Evolutionary conservation across 2,888 invertebrate genomes (phyloP), one percentile per base, ranked within the genome.

Genomic region (Zaprionus bogoriensis): DNA sequence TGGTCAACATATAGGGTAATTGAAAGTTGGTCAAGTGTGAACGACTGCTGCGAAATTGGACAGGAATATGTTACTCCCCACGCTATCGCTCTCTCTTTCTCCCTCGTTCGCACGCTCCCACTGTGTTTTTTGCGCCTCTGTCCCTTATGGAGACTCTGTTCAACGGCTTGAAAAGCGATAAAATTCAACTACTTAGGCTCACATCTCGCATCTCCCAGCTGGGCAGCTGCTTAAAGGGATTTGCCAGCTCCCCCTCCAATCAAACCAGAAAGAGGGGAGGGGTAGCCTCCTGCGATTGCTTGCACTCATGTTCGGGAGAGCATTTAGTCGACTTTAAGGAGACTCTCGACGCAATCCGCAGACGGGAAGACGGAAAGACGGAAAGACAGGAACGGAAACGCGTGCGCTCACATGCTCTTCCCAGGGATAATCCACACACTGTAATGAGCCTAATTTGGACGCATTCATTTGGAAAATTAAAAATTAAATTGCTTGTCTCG

Each of bases 381-480:
- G 41, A 2, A 0, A 6, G 4, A 20, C 0, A 41, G n/a, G n/a
- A n/a, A n/a, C n/a, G n/a, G n/a, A n/a, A n/a, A n/a, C n/a, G n/a
- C n/a, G n/a, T n/a, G 2, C 32, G 23, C 52, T 67, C 66, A 70
- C 59, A 67, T 67, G 67, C 38, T 50, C 46, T 17, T 54, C 45
- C 30, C 47, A 28, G 17, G 42, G 60, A 71, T 83, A 76, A 80
- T 81, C 71, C 63, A 42, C 48, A 71, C 45, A 36, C 32, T 66
- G 70, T 77, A 85, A 85, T 82, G 76, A 80, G 85, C 83, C 83
- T 72, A 85, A 85, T 83, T 83, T 78, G 74, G n/a, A 36, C 69
- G 83, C 86, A 83, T 83, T 83, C 86, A 78, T 68, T 85, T 85
- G 86, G 86, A 83, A 83, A 83, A 83, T 83, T 83, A 83, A 85